A percentile compares a stretch with the other conserved stretches of the same genome.
These are phyloP conservation scores for Drosophila grimshawi DNA, from an alignment of 1,140 invertebrate species.

Conservation along the genomic window DNA sequence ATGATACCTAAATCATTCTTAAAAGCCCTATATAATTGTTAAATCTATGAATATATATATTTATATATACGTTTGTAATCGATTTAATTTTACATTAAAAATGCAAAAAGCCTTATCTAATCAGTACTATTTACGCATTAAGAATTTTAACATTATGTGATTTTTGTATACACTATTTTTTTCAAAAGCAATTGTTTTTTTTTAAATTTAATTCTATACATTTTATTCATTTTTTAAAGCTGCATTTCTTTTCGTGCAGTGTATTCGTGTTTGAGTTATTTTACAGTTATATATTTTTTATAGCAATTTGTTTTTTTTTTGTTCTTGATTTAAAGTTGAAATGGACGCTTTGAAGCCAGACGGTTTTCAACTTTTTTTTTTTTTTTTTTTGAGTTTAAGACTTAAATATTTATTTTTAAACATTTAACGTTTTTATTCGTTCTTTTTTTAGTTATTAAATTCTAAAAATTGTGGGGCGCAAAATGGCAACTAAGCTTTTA, in stretches of 20 bases:
- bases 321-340: background rate
- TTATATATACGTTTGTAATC: slow-evolving; percentile 30
- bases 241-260: background rate
- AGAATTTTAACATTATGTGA: slow-evolving; percentile 42
- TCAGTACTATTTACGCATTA: slow-evolving; percentile 65
- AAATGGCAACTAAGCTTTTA: no score
- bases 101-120: slow-evolving; percentile 71
- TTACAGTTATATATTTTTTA: background rate
- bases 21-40: slow-evolving; percentile 34
- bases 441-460: no score
- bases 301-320: background rate
- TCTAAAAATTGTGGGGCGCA: no score
- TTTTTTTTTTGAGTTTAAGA: background rate
- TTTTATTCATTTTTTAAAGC: no score
- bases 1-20: slow-evolving; percentile 15
- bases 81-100: slow-evolving; percentile 62
- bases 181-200: background rate
- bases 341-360: slow-evolving; percentile 9
- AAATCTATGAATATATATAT: slow-evolving; percentile 8
- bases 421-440: background rate
- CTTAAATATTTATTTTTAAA: background rate
- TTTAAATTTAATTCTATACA: background rate
- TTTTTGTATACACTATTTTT: slow-evolving; percentile 11
- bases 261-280: background rate
- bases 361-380: background rate